phyloP scores from a whole-genome alignment of 2,797 vertebrate genomes.

The Australoheros facetus region DNA sequence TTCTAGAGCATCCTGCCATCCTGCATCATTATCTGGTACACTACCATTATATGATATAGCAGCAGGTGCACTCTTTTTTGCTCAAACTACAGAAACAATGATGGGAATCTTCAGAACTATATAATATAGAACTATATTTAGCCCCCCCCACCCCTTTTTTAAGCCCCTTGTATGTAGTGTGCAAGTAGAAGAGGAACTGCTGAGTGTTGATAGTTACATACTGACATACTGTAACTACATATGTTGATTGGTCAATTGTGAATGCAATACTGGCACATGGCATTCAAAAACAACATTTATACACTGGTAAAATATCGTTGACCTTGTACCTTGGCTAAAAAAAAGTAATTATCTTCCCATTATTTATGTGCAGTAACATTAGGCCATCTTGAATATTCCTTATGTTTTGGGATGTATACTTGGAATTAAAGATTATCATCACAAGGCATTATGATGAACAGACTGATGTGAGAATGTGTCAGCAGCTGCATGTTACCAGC shows the following conservation, averaged over 20 bases:
- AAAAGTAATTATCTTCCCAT: background rate
- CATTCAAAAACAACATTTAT: background rate
- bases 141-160: background rate
- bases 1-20: background rate
- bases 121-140: no score
- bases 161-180: background rate
- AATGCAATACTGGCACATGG: background rate
- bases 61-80: no score
- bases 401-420: background rate
- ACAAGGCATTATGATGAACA: background rate
- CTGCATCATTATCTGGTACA: background rate
- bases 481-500: slow-evolving; percentile 42
- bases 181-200: background rate
- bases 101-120: background rate
- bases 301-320: background rate
- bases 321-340: background rate
- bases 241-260: background rate
- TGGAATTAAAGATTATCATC: background rate
- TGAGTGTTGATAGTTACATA: background rate
- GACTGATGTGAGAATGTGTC: slow-evolving; percentile 21
- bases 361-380: background rate
- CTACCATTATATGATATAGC: no score
- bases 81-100: no score
- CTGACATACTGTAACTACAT: background rate
- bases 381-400: background rate